Percentiles rank a stretch among this genome's conserved stretches.
Evolutionary conservation across 2,888 invertebrate genomes (phyloP).

Genomic region (Bellardia pandia): DNA sequence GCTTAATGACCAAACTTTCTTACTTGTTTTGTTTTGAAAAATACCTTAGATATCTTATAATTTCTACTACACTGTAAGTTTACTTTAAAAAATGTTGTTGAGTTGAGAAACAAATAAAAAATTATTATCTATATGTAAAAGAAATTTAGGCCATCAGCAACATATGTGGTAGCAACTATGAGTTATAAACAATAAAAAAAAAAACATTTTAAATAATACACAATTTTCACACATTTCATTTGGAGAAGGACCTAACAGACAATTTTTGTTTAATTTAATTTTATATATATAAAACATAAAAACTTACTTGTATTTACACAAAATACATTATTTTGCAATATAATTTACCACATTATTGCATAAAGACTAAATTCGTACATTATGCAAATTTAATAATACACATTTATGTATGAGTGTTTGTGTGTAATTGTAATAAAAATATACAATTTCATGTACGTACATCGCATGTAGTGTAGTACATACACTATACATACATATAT

Average conservation of each 20-base stretch:
- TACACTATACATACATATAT: too few relatives aligned
- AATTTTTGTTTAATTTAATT: constrained; percentile 11
- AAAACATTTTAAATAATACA: constrained; percentile 9
- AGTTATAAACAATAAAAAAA: not conserved
- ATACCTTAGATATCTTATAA: not conserved
- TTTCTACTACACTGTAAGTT: not conserved
- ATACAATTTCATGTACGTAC: not conserved
- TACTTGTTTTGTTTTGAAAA: too few relatives aligned
- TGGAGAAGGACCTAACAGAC: not conserved
- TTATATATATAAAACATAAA: not conserved
- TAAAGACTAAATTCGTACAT: constrained; percentile 68
- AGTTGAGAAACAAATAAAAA: constrained; percentile 1
- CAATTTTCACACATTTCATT: constrained; percentile 17
- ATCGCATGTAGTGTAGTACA: not conserved
- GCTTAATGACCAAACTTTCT: too few relatives aligned
- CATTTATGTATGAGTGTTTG: constrained; percentile 6
- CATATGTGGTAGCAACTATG: constrained; percentile 14
- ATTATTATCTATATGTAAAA: not conserved
- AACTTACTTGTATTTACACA: not conserved
- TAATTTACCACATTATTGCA: constrained; percentile 63
- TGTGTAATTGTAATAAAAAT: not conserved
- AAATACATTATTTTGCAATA: constrained; percentile 38
- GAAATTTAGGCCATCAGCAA: constrained; percentile 35
- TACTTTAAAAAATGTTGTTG: not conserved
- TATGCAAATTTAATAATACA: constrained; percentile 71